Evolutionary conservation across 2,113 vertebrate species (phyloP).

Genomic region (Toxotes chatareus): DNA sequence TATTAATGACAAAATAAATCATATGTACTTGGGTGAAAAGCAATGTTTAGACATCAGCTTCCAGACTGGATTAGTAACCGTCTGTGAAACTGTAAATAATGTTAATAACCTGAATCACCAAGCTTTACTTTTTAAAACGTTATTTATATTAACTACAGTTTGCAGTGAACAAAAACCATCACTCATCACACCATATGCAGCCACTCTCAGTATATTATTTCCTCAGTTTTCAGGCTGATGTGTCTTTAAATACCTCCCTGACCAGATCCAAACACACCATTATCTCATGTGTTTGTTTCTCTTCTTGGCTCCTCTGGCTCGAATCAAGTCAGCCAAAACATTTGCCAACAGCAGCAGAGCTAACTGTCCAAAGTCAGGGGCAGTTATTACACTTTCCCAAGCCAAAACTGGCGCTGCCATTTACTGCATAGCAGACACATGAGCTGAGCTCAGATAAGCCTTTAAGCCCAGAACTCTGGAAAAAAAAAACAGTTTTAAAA

Average conservation of each 20-base stretch:
- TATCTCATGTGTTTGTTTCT: neutral
- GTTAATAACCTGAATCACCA: too few species aligned
- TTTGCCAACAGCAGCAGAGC: neutral
- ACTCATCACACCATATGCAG: neutral
- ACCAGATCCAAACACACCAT: neutral
- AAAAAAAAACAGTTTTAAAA: neutral
- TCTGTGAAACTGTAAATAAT: too few species aligned
- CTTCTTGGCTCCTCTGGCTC: neutral
- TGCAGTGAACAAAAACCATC: neutral
- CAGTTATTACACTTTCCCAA: neutral
- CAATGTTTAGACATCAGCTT: neutral
- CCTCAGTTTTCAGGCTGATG: neutral
- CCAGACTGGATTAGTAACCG: neutral
- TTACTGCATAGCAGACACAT: neutral
- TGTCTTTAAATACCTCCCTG: neutral
- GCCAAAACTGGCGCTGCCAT: neutral
- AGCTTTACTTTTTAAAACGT: too few species aligned
- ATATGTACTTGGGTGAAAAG: neutral
- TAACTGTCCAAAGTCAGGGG: neutral
- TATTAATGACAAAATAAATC: neutral
- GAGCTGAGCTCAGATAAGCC: slow-evolving; percentile 15
- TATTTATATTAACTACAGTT: too few species aligned
- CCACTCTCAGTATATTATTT: neutral
- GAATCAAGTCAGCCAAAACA: neutral
- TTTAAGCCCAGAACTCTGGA: slow-evolving; percentile 5